These are phyloP conservation scores for Lutjanus argentimaculatus DNA, from an alignment of 2,797 vertebrate genomes.

Conservation along the genomic window DNA sequence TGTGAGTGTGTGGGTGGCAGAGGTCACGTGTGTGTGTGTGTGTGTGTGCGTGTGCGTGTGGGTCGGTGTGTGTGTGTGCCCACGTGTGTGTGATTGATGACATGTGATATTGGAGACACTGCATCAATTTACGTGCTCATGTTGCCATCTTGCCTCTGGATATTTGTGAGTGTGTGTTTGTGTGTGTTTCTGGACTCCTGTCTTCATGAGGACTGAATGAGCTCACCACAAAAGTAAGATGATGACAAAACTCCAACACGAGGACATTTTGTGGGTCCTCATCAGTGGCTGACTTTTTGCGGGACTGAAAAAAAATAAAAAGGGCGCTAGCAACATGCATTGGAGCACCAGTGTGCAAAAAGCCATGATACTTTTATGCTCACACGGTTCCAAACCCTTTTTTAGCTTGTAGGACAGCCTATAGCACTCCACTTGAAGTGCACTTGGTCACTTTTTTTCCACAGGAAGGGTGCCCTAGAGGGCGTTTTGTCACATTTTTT, in stretches of 20 bases:
- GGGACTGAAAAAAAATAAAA: not conserved
- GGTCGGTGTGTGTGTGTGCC: not conserved
- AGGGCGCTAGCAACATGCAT: not conserved
- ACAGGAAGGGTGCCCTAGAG: too few species aligned
- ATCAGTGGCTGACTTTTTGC: not conserved
- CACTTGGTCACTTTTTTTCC: too few species aligned
- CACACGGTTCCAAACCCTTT: not conserved
- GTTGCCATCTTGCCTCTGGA: slow-evolving; percentile 35
- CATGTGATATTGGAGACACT: slow-evolving; percentile 36
- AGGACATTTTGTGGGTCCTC: not conserved
- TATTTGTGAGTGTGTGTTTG: slow-evolving; percentile 4
- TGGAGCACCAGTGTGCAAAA: not conserved
- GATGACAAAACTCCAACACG: not conserved
- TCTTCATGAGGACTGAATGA: not conserved
- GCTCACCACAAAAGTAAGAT: not conserved
- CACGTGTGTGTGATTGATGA: slow-evolving; percentile 17
- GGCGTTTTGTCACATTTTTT: too few species aligned
- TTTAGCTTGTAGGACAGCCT: not conserved
- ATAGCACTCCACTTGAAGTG: too few species aligned
- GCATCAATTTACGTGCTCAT: slow-evolving; percentile 40
- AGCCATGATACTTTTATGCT: not conserved
- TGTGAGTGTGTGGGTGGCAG: slow-evolving; percentile 18
- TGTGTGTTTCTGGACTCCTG: not conserved
- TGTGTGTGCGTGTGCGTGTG: slow-evolving; percentile 12
- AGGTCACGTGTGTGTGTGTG: slow-evolving; percentile 25